phyloP scores from a whole-genome alignment of 1,140 invertebrate genomes.

The Leptinotarsa defecta region DNA sequence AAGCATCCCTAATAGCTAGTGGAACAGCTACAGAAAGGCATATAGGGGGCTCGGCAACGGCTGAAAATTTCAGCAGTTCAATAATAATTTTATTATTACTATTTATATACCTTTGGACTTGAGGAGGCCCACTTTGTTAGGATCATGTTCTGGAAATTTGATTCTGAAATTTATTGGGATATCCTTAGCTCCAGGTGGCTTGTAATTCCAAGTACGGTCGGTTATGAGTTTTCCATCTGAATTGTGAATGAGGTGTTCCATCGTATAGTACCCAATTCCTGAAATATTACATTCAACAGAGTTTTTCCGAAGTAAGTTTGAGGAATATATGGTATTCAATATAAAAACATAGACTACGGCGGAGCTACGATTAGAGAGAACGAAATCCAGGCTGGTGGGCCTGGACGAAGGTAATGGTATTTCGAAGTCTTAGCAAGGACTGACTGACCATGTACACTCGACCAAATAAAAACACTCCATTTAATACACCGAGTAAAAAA shows the following conservation, averaged over 20 bases:
- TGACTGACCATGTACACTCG: too few relatives aligned
- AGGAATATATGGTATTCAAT: not conserved
- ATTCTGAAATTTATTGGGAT: constrained; percentile 85
- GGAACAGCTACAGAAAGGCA: constrained; percentile 69
- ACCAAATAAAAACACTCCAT: too few relatives aligned
- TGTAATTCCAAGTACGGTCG: constrained; percentile 84
- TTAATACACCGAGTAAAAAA: too few relatives aligned
- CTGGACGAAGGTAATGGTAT: not conserved
- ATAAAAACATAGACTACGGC: not conserved
- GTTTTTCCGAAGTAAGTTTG: not conserved
- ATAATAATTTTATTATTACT: constrained; percentile 64
- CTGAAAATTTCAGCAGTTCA: constrained; percentile 74
- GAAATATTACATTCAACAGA: not conserved
- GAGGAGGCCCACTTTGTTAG: constrained; percentile 73
- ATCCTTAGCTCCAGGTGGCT: constrained; percentile 80
- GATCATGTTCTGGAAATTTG: constrained; percentile 70
- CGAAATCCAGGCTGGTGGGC: not conserved
- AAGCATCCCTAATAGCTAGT: constrained; percentile 74
- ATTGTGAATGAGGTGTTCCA: constrained; percentile 74
- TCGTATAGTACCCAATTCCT: constrained; percentile 75
- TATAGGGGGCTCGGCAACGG: constrained; percentile 79
- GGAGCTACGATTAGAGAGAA: not conserved
- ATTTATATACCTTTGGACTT: constrained; percentile 74
- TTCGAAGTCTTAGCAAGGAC: too few relatives aligned
- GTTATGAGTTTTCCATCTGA: constrained; percentile 72